Conservation (phyloP, 2,797 vertebrate species). For the Girardinus metallicus region DNA sequence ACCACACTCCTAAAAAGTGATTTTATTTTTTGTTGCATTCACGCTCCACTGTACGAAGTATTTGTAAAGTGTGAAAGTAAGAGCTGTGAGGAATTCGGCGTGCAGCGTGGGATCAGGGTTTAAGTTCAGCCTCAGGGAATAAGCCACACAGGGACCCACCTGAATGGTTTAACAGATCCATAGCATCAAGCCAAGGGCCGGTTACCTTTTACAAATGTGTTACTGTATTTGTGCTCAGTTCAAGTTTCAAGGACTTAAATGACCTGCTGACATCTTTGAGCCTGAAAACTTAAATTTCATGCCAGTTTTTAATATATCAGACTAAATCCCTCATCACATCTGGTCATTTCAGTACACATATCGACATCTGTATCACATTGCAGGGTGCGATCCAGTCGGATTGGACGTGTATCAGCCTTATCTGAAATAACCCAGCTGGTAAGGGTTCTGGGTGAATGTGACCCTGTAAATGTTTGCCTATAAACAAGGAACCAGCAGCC, state of each 20-base stretch:
- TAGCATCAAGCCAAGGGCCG: slow-evolving; percentile 58
- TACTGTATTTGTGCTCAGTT: slow-evolving; percentile 13
- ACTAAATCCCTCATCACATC: slow-evolving; percentile 49
- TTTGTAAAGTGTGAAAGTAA: slow-evolving; percentile 48
- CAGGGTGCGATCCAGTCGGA: slow-evolving; percentile 22
- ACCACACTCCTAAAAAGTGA: slow-evolving; percentile 48
- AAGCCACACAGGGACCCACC: slow-evolving; percentile 15
- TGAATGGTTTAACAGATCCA: slow-evolving; percentile 35
- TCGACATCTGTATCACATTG: slow-evolving; percentile 33
- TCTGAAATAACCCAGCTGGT: slow-evolving; percentile 48
- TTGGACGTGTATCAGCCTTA: slow-evolving; percentile 32
- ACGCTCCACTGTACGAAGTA: slow-evolving; percentile 24
- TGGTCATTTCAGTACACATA: slow-evolving; percentile 54
- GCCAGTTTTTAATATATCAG: slow-evolving; percentile 19
- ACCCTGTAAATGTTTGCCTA: slow-evolving; percentile 24
- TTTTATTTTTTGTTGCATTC: slow-evolving; percentile 55
- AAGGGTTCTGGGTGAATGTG: slow-evolving; percentile 29
- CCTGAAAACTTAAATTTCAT: slow-evolving; percentile 30
- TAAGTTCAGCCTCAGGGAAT: slow-evolving; percentile 19
- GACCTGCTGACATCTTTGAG: slow-evolving; percentile 33
- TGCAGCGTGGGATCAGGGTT: slow-evolving; percentile 6
- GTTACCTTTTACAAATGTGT: slow-evolving; percentile 49
- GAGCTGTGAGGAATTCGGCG: slow-evolving; percentile 13
- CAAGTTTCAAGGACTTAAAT: slow-evolving; percentile 36
- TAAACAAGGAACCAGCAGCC: slow-evolving; percentile 3